Percentiles rank a stretch among this genome's conserved stretches.
These are phyloP conservation scores for Gastrophryne carolinensis DNA, from an alignment of 2,797 vertebrate genomes.

Conservation along the genomic window DNA sequence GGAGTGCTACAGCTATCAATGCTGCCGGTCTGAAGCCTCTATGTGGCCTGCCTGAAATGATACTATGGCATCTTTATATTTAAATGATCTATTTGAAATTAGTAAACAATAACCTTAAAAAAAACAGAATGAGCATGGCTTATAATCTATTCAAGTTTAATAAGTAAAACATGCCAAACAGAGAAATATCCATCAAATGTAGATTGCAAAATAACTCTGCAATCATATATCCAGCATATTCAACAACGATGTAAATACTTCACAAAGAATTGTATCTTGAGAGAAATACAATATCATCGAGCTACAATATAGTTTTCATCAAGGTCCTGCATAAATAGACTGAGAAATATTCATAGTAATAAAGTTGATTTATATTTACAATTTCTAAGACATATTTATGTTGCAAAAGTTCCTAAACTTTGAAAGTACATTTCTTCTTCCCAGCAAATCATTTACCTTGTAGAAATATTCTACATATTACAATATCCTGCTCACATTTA, in stretches of 20 bases:
- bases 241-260: conserved; percentile 32
- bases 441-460: conserved; percentile 29
- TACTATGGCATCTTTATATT: no score
- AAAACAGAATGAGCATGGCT: no score
- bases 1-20: no score
- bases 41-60: no score
- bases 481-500: conserved; percentile 31
- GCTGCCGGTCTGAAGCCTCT: no score
- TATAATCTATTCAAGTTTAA: no score
- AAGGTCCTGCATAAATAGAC: conserved; percentile 42
- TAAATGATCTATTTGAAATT: no score
- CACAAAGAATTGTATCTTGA: conserved; percentile 38
- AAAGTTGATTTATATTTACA: conserved; percentile 43
- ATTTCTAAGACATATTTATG: conserved; percentile 32
- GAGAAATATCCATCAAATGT: conserved; percentile 16
- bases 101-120: no score
- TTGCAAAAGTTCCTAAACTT: conserved; percentile 25
- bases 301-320: conserved; percentile 46
- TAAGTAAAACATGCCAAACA: conserved; percentile 11
- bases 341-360: conserved; percentile 42
- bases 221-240: conserved; percentile 28
- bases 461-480: conserved; percentile 38
- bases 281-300: conserved; percentile 47
- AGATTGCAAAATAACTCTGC: conserved; percentile 1
- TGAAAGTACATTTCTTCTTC: conserved; percentile 38